Conservation (phyloP, 2,797 vertebrate genomes). For the Kryptopterus vitreolus region DNA sequence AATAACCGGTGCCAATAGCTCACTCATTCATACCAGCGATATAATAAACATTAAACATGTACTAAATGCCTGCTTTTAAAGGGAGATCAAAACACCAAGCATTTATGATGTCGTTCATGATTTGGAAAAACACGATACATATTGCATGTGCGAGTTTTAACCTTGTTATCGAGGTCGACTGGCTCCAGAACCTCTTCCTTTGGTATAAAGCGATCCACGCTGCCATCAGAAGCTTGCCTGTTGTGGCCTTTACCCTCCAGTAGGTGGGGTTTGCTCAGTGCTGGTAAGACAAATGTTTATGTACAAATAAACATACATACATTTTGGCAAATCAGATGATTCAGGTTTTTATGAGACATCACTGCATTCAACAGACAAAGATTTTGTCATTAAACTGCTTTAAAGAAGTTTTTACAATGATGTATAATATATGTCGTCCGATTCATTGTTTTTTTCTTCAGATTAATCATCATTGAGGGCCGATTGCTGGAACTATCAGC, state of each 20-base stretch:
- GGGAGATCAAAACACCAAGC: neutral
- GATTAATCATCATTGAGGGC: no score
- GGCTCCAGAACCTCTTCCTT: slow-evolving; percentile 84
- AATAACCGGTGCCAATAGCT: no score
- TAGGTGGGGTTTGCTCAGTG: slow-evolving; percentile 86
- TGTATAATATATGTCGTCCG: no score
- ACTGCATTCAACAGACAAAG: neutral
- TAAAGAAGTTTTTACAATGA: no score
- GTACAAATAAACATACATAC: neutral
- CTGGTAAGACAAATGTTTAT: slow-evolving; percentile 56
- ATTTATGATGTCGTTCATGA: no score
- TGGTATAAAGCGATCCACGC: slow-evolving; percentile 80
- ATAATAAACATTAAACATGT: neutral
- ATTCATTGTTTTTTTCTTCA: no score
- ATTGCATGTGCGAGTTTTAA: slow-evolving; percentile 52
- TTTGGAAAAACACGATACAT: neutral
- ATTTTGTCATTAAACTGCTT: neutral
- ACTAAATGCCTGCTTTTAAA: neutral
- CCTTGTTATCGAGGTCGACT: slow-evolving; percentile 85
- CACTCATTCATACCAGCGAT: neutral
- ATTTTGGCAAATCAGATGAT: neutral
- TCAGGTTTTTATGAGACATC: neutral
- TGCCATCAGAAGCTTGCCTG: slow-evolving; percentile 89
- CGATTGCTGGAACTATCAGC: no score
- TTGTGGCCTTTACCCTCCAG: slow-evolving; percentile 84